Evolutionary conservation across 2,888 invertebrate genomes (phyloP).

Genomic region (Isotomurus palustris): DNA sequence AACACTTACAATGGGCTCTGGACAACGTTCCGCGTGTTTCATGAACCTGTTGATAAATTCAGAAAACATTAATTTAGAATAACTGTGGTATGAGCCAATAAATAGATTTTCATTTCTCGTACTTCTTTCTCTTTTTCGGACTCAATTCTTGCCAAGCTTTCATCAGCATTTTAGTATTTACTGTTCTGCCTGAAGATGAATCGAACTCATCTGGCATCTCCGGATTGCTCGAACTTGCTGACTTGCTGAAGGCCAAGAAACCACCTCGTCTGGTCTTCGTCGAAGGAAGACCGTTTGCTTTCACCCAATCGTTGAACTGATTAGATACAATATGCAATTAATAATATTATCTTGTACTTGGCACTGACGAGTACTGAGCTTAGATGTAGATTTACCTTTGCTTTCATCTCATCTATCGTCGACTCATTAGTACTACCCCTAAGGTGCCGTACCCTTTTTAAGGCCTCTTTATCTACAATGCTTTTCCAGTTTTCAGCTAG

Average conservation of each 20-base stretch:
- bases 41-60: not conserved
- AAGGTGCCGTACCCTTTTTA: conserved; percentile 52
- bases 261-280: conserved; percentile 55
- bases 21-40: conserved; percentile 53
- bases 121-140: conserved; percentile 58
- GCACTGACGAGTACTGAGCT: too few relatives aligned
- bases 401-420: conserved; percentile 50
- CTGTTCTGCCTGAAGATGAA: conserved; percentile 58
- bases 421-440: conserved; percentile 55
- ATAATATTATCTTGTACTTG: too few relatives aligned
- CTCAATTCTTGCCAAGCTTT: conserved; percentile 64
- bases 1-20: conserved; percentile 68
- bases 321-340: not conserved
- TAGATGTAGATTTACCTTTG: conserved; percentile 15
- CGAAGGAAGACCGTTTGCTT: conserved; percentile 10
- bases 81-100: not conserved
- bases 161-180: conserved; percentile 59
- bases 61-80: not conserved
- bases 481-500: conserved; percentile 73
- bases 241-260: conserved; percentile 60
- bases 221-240: conserved; percentile 52
- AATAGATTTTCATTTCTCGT: conserved; percentile 6
- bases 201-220: conserved; percentile 49
- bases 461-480: conserved; percentile 55
- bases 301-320: conserved; percentile 26